phyloP scores from a whole-genome alignment of 2,113 vertebrate genomes.

The Cyphomyrus plagiostoma region DNA sequence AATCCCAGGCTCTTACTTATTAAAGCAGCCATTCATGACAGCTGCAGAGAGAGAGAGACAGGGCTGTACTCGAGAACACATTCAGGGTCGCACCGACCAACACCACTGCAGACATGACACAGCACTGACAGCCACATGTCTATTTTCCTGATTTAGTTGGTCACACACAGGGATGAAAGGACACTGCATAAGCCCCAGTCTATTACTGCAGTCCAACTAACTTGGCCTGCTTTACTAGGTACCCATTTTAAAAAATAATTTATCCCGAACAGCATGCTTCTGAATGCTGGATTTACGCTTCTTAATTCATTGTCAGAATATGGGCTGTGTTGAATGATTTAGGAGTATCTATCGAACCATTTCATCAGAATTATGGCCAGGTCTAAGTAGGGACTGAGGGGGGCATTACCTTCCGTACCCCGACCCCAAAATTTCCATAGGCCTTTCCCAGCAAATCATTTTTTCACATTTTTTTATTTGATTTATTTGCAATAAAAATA shows the following conservation, averaged over 20 bases:
- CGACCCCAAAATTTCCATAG: not conserved
- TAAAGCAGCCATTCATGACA: not conserved
- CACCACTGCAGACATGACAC: not conserved
- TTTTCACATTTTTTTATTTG: not conserved
- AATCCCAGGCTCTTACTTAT: not conserved
- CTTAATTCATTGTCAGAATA: not conserved
- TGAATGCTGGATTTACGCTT: not conserved
- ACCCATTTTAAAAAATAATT: not conserved
- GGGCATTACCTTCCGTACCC: not conserved
- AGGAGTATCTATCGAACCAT: not conserved
- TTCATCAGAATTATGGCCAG: not conserved
- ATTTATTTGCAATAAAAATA: not conserved
- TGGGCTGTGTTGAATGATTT: not conserved
- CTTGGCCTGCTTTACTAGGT: not conserved
- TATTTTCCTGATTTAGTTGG: not conserved
- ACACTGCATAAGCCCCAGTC: not conserved
- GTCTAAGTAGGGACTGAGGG: not conserved
- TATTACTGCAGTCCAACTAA: not conserved
- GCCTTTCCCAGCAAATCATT: not conserved
- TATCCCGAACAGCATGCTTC: not conserved
- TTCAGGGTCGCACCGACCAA: not conserved
- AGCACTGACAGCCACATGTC: not conserved
- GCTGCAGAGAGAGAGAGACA: not conserved
- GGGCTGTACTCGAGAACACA: not conserved
- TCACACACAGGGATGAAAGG: not conserved